Evolutionary conservation across 2,113 vertebrate genomes (phyloP), one percentile per base, ranked within the genome.

Genomic region (Hypanus sabinus): DNA sequence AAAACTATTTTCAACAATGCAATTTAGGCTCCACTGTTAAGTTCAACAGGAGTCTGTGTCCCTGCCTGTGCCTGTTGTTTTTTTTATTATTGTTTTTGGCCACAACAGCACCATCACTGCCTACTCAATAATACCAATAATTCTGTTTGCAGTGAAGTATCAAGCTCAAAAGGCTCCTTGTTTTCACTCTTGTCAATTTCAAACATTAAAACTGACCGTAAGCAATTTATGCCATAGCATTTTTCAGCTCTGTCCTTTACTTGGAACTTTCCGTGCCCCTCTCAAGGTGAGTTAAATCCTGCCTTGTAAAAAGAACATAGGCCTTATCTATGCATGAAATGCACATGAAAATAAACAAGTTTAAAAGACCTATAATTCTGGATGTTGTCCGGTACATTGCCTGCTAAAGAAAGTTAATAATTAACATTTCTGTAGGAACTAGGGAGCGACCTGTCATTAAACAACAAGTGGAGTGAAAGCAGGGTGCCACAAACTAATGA

Each of bases 371-470:
- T 36, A 12, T 88, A 62, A 88, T n/a, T 88, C 27, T 90, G 60
- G 87, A 57, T 65, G 57, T 71, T 68, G 62, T 38, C 65, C 70
- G 71, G 22, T 71, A 27, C 90, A 71, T 55, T 10, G 36, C 1
- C 9, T 93, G 6, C 68, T 36, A 93, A 93, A 93, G 33, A 93
- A 93, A 27, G 24, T 93, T 73, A 73, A 73, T 93, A 27, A 73
- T 93, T 93, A 73, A 46, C 8, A 38, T 93, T 18, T 46, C 65
- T 27, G 11, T 73, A 38, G 12, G 62, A 93, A 73, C 6, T 22
- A 92, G 71, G 7, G 90, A 70, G 55, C 0, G 22, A 70, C 7
- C n/a, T 91, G 70, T 46, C 24, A 55, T 33, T 38, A 73, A 93
- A 73, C 10, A 27, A 33, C 22, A 73, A 18, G 88, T 71, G 22